Conservation (phyloP, 2,797 vertebrate genomes). For the Chloroceryle amazona region DNA sequence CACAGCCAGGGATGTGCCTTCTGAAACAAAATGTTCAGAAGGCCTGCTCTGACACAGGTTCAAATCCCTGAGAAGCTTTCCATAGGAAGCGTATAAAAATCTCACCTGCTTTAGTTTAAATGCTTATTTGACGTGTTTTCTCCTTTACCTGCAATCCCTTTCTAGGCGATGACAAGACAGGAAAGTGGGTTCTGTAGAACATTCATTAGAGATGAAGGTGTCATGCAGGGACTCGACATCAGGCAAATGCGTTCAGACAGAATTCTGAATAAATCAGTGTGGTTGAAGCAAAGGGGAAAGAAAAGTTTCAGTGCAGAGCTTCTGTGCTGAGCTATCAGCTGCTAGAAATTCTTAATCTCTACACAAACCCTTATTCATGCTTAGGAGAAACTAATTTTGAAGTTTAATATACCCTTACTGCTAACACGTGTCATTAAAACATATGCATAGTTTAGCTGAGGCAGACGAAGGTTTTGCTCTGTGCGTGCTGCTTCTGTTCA, state of each 20-base stretch:
- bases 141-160: background rate
- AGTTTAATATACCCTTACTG: background rate
- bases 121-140: background rate
- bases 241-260: background rate
- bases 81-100: background rate
- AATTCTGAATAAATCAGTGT: background rate
- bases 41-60: background rate
- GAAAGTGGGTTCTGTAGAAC: background rate
- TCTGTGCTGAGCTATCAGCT: background rate
- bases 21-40: background rate
- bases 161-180: background rate
- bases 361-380: background rate
- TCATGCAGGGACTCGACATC: background rate
- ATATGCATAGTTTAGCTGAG: background rate
- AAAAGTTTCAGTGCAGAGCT: background rate
- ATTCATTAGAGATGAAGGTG: background rate
- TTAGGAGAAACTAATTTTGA: background rate
- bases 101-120: background rate
- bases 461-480: background rate
- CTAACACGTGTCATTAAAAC: background rate
- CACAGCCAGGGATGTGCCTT: background rate
- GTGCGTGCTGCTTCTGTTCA: background rate
- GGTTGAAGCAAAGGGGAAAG: background rate
- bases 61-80: background rate
- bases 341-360: background rate